phyloP scores from a whole-genome alignment of 2,888 invertebrate species.

The Halictus quadricinctus region DNA sequence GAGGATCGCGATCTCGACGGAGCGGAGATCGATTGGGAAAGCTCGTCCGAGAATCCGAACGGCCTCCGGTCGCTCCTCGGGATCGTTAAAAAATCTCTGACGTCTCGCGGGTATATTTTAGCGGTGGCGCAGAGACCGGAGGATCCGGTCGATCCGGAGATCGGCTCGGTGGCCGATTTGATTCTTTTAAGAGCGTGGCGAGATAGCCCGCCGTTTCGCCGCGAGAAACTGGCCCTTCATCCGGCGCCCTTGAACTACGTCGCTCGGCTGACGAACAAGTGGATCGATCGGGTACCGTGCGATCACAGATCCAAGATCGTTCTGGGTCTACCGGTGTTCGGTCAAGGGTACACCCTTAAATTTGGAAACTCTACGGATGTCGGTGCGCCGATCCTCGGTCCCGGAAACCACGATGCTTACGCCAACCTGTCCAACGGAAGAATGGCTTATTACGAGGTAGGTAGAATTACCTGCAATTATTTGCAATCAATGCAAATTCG shows the following conservation, averaged over 20 bases:
- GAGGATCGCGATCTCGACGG: slow-evolving; percentile 90
- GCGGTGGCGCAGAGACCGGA: slow-evolving; percentile 86
- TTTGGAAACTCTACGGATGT: slow-evolving; percentile 83
- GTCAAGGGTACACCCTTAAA: slow-evolving; percentile 87
- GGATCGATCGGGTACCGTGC: slow-evolving; percentile 83
- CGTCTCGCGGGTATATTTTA: slow-evolving; percentile 84
- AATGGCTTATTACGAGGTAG: slow-evolving; percentile 89
- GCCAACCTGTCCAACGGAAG: slow-evolving; percentile 87
- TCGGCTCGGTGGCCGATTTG: slow-evolving; percentile 86
- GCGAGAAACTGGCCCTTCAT: slow-evolving; percentile 69
- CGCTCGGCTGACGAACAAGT: slow-evolving; percentile 67
- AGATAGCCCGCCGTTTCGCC: slow-evolving; percentile 66
- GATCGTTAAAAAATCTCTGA: slow-evolving; percentile 78
- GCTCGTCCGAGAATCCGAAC: slow-evolving; percentile 24
- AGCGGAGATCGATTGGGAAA: slow-evolving; percentile 87
- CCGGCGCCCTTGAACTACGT: slow-evolving; percentile 75
- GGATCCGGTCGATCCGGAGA: slow-evolving; percentile 86
- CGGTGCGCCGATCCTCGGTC: slow-evolving; percentile 85
- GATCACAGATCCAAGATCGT: slow-evolving; percentile 86
- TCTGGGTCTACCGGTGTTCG: slow-evolving; percentile 89
- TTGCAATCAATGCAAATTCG: too few species aligned
- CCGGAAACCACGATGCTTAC: slow-evolving; percentile 87
- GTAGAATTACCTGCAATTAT: slow-evolving; percentile 29
- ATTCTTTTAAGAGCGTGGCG: slow-evolving; percentile 87
- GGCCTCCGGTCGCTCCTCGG: slow-evolving; percentile 38